Percentiles rank a stretch among this genome's conserved stretches.
Evolutionary conservation across 2,888 invertebrate genomes (phyloP).

Genomic region (Schizaphis graminum): DNA sequence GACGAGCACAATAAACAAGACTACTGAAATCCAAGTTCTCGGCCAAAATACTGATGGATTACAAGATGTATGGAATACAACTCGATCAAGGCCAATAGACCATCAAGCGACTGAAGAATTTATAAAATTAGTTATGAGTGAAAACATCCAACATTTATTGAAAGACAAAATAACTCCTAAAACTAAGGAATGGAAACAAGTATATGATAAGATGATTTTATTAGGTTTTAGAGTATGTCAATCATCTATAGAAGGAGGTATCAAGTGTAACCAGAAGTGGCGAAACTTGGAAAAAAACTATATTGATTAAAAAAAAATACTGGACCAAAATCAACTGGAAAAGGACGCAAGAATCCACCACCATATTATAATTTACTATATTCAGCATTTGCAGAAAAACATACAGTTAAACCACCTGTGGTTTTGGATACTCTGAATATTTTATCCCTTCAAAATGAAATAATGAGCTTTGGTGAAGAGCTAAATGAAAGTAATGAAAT

Average conservation of each 20-base stretch:
- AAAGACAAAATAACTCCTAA: background rate
- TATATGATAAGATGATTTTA: background rate
- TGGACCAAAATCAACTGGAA: background rate
- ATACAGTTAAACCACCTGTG: background rate
- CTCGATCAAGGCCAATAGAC: too few species aligned
- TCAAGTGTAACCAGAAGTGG: background rate
- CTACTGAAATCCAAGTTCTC: too few species aligned
- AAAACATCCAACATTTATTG: background rate
- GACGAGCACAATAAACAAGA: too few species aligned
- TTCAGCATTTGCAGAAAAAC: background rate
- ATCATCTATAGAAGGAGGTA: background rate
- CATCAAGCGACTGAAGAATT: background rate
- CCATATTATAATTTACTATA: background rate
- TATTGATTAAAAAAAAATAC: background rate
- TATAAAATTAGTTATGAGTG: background rate
- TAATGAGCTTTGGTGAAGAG: background rate
- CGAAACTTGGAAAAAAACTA: background rate
- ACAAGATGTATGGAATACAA: too few species aligned
- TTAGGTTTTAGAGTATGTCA: constrained; percentile 2
- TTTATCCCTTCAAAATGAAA: background rate
- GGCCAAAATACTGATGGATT: too few species aligned
- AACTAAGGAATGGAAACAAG: background rate
- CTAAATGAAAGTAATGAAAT: background rate
- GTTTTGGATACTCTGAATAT: background rate
- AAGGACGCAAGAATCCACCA: too few species aligned